Percentiles rank a stretch among this genome's conserved stretches.
These are phyloP conservation scores for Phoenicopterus ruber DNA, from an alignment of 2,113 vertebrate genomes.

Conservation along the genomic window DNA sequence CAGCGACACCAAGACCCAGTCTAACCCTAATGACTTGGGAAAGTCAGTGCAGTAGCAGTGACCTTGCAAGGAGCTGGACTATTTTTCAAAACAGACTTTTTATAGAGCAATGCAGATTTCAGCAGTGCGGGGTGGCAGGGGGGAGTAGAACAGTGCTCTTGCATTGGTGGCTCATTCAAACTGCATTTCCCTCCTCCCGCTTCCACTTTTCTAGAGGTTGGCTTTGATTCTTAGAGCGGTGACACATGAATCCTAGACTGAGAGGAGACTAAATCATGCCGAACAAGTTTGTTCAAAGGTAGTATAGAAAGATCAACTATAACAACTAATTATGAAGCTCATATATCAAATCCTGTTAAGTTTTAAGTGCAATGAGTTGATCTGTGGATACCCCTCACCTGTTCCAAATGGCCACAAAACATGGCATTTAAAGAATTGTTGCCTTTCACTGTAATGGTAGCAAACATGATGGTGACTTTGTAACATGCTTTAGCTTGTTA, in stretches of 20 bases:
- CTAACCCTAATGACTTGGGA: neutral
- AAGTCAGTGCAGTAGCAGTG: neutral
- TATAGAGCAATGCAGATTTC: neutral
- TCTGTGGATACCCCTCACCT: neutral
- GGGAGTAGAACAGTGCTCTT: neutral
- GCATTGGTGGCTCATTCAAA: neutral
- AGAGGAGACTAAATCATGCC: neutral
- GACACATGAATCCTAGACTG: neutral
- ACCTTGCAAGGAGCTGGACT: neutral
- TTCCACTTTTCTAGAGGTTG: neutral
- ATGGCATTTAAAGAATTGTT: neutral
- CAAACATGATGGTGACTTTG: neutral
- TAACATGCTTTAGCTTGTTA: neutral
- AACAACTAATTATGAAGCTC: neutral
- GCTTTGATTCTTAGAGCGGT: neutral
- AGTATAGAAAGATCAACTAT: neutral
- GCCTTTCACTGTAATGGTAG: neutral
- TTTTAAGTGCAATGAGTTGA: neutral
- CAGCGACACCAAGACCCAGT: neutral
- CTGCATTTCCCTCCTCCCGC: neutral
- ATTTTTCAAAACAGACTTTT: neutral
- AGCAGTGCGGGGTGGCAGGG: rapidly evolving
- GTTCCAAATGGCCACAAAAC: neutral
- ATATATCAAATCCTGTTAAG: neutral
- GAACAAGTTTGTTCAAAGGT: neutral